Conservation (phyloP, 30 jellyfish, hydroid and myxozoan species). For the Aurelia sp. region DNA sequence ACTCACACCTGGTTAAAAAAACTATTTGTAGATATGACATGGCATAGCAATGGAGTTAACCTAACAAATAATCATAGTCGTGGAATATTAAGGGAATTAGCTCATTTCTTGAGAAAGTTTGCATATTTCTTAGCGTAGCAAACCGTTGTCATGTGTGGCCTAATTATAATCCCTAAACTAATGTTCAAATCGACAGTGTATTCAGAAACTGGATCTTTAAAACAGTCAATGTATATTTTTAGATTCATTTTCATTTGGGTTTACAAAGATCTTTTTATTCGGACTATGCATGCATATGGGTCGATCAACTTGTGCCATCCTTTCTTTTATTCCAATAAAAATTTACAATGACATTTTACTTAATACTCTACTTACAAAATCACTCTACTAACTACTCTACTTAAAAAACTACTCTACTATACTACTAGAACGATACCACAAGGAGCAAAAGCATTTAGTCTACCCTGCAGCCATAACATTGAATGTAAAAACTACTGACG, state of each 20-base stretch:
- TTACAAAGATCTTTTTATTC: no score
- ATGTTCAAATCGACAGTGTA: constrained; percentile 15
- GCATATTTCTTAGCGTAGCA: constrained; percentile 12
- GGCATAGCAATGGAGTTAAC: constrained; percentile 36
- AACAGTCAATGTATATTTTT: neutral
- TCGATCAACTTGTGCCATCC: no score
- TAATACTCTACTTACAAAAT: no score
- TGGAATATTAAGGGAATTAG: constrained; percentile 18
- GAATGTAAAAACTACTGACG: no score
- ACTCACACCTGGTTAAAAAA: constrained; percentile 32
- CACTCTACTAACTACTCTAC: no score
- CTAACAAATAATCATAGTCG: constrained; percentile 29
- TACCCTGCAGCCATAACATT: no score
- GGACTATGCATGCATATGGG: no score
- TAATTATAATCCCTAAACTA: constrained; percentile 21
- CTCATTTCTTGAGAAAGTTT: constrained; percentile 56
- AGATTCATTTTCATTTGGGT: neutral
- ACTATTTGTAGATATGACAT: neutral
- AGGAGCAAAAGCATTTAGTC: no score
- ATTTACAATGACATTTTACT: no score
- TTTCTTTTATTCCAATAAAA: no score
- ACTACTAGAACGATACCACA: no score
- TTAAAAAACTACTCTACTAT: no score
- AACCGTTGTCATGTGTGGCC: constrained; percentile 51
- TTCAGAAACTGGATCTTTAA: constrained; percentile 22